Percentiles rank a stretch among this genome's conserved stretches.
These are phyloP conservation scores for Macrophya alboannulata DNA, from an alignment of 2,888 invertebrate genomes.

Conservation along the genomic window DNA sequence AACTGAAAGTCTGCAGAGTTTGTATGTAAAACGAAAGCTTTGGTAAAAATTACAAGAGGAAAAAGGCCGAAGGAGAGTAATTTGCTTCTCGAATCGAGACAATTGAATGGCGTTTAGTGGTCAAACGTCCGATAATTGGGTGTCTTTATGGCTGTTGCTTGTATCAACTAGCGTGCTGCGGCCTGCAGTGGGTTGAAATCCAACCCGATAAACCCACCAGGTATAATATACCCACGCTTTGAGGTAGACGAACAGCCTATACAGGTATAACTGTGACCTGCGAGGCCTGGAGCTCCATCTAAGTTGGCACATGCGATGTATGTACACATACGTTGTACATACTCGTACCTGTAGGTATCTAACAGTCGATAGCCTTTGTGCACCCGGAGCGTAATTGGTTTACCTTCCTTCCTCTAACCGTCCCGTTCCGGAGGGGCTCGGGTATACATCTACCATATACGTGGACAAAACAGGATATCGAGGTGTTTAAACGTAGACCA, in stretches of 20 bases:
- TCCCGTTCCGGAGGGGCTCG: no score
- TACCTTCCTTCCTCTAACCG: constrained; percentile 26
- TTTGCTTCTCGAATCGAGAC: constrained; percentile 66
- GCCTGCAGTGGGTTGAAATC: background rate
- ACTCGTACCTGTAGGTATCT: background rate
- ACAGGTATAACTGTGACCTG: constrained; percentile 1
- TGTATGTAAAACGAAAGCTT: background rate
- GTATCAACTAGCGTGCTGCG: background rate
- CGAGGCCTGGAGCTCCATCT: background rate
- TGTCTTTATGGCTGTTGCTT: constrained; percentile 25
- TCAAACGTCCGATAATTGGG: constrained; percentile 28
- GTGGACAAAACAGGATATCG: constrained; percentile 16
- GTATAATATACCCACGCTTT: constrained; percentile 1
- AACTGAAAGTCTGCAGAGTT: no score
- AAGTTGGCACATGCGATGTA: constrained; percentile 1
- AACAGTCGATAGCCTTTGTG: constrained; percentile 41
- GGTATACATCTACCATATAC: no score
- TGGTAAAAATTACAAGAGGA: background rate
- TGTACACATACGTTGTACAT: background rate
- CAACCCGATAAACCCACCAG: constrained; percentile 24
- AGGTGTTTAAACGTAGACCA: constrained; percentile 17
- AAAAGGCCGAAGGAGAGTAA: constrained; percentile 43
- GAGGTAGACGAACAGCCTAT: background rate
- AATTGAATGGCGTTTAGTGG: constrained; percentile 67
- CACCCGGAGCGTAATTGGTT: constrained; percentile 32